These are phyloP conservation scores for Sarcophaga subvicina DNA, from an alignment of 2,888 invertebrate species.

Conservation along the genomic window DNA sequence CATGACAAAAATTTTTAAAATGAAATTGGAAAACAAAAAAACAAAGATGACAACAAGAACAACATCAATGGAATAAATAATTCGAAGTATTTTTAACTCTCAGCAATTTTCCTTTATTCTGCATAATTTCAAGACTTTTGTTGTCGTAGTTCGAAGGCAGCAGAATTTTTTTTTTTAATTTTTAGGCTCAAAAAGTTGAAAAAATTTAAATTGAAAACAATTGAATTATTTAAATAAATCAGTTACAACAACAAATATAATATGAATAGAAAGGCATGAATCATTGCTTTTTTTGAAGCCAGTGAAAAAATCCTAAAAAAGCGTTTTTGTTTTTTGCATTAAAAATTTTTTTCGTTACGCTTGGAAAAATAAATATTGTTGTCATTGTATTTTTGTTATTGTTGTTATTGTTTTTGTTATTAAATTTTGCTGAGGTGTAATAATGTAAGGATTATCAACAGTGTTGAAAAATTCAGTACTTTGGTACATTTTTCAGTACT, in stretches of 20 bases:
- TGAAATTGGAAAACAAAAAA: neutral
- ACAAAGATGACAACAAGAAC: neutral
- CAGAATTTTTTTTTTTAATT: too few species aligned
- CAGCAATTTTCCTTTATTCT: neutral
- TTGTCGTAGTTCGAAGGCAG: too few species aligned
- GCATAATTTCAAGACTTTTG: neutral
- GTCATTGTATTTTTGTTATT: too few species aligned
- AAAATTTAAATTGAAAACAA: neutral
- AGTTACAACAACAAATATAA: neutral
- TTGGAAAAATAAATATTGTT: too few species aligned
- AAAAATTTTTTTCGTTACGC: too few species aligned
- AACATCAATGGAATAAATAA: neutral
- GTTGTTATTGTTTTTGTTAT: too few species aligned
- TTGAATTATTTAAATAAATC: neutral
- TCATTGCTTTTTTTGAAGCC: neutral
- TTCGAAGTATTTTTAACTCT: neutral
- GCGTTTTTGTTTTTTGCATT: too few species aligned
- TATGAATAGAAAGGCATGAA: neutral
- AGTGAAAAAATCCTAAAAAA: neutral
- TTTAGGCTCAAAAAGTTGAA: too few species aligned
- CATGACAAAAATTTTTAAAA: conserved; percentile 59
- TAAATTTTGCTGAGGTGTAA: too few species aligned
- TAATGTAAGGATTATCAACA: too few species aligned
- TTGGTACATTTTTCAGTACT: too few species aligned
- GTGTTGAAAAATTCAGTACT: too few species aligned